These are phyloP conservation scores for Dermolepida albohirtum DNA, from an alignment of 2,888 invertebrate genomes.

Conservation along the genomic window DNA sequence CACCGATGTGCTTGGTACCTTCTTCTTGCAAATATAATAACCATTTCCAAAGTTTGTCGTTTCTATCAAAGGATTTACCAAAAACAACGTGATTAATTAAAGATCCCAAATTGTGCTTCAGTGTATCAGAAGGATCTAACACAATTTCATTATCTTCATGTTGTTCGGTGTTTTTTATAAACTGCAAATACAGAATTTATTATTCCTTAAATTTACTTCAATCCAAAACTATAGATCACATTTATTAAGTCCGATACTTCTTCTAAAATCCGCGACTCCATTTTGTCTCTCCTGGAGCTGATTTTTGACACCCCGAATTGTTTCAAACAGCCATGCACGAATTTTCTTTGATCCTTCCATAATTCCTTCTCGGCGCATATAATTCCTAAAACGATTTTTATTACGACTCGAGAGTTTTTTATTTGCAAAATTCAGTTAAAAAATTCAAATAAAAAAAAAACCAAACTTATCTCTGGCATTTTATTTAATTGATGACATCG, in stretches of 20 bases:
- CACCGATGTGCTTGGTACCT: slow-evolving; percentile 84
- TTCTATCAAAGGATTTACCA: slow-evolving; percentile 76
- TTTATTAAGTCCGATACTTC: slow-evolving; percentile 73
- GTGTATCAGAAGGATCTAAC: slow-evolving; percentile 68
- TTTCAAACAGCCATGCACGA: slow-evolving; percentile 78
- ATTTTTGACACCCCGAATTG: slow-evolving; percentile 79
- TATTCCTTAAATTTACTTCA: not conserved
- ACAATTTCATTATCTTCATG: slow-evolving; percentile 43
- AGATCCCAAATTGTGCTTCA: slow-evolving; percentile 82
- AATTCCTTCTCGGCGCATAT: slow-evolving; percentile 84
- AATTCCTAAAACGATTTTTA: slow-evolving; percentile 71
- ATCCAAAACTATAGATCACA: slow-evolving; percentile 61
- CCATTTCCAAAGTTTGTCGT: slow-evolving; percentile 83
- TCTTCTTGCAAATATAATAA: slow-evolving; percentile 83
- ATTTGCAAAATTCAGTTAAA: no score
- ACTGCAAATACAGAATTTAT: slow-evolving; percentile 39
- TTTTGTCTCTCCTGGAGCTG: slow-evolving; percentile 70
- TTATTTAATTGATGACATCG: not conserved
- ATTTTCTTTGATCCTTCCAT: slow-evolving; percentile 87
- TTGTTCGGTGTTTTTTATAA: slow-evolving; percentile 45
- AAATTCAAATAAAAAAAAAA: no score
- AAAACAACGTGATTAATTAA: slow-evolving; percentile 82
- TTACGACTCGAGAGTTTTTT: no score
- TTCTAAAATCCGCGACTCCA: slow-evolving; percentile 75
- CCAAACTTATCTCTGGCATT: no score